Conservation (phyloP, 2,797 vertebrate species). For the Agapornis canus region DNA sequence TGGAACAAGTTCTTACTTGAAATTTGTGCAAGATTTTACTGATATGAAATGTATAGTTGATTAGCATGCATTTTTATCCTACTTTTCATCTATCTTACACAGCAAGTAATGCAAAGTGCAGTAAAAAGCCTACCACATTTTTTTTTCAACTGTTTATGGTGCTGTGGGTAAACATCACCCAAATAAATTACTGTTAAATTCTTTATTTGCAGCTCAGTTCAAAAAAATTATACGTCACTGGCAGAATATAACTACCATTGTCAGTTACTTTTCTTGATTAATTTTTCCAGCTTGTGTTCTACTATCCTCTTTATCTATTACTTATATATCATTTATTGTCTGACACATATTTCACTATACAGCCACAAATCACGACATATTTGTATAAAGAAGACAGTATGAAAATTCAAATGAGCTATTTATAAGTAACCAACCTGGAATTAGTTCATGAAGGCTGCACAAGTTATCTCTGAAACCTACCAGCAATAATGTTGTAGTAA, state of each 20-base stretch:
- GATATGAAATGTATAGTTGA: conserved; percentile 10
- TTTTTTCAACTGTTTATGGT: not conserved
- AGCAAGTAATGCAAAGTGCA: not conserved
- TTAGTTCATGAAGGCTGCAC: not conserved
- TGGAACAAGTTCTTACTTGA: not conserved
- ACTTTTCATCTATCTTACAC: not conserved
- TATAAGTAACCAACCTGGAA: not conserved
- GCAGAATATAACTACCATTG: not conserved
- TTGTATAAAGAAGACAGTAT: not conserved
- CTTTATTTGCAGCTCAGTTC: not conserved
- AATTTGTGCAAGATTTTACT: conserved; percentile 21
- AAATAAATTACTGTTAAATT: conserved; percentile 11
- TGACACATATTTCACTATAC: not conserved
- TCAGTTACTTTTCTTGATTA: not conserved
- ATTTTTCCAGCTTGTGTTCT: not conserved
- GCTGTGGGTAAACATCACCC: not conserved
- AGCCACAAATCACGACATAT: not conserved
- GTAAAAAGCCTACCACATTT: not conserved
- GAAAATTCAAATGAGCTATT: not conserved
- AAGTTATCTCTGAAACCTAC: not conserved
- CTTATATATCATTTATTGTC: not conserved
- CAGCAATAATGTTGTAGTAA: not conserved
- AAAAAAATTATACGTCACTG: not conserved
- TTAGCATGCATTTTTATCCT: not conserved
- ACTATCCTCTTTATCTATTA: not conserved